Conservation (phyloP, 2,113 vertebrate species). For the Melospiza melodia region DNA sequence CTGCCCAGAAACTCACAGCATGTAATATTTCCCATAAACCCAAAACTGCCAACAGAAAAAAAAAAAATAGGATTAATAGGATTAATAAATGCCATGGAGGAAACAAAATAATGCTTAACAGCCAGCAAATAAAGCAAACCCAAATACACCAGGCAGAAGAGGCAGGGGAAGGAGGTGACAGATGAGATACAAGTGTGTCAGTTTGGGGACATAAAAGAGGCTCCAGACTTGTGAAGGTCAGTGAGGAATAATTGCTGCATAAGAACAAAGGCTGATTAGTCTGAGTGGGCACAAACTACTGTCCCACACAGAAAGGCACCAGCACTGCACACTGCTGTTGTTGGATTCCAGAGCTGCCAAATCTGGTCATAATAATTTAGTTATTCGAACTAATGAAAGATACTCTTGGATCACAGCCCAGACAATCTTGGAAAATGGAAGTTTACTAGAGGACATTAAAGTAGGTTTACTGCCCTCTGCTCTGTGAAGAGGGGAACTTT, state of each 20-base stretch:
- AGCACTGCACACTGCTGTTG: neutral
- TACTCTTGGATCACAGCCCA: slow-evolving; percentile 47
- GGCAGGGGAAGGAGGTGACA: neutral
- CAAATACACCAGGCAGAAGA: neutral
- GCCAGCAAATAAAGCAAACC: neutral
- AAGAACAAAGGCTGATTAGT: slow-evolving; percentile 18
- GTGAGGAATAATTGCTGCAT: slow-evolving; percentile 10
- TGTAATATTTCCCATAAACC: neutral
- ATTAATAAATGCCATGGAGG: neutral
- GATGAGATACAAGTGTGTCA: neutral
- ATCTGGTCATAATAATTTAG: slow-evolving; percentile 61
- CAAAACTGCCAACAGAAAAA: neutral
- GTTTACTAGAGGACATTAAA: slow-evolving; percentile 42
- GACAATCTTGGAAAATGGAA: slow-evolving; percentile 56
- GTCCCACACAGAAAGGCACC: neutral
- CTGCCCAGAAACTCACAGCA: neutral
- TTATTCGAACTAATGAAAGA: slow-evolving; percentile 62
- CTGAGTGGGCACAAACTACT: neutral
- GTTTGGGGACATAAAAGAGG: neutral
- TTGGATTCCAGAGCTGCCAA: slow-evolving; percentile 43
- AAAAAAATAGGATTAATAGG: neutral
- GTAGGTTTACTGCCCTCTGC: slow-evolving; percentile 20
- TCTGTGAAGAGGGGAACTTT: neutral
- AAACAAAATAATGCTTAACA: neutral
- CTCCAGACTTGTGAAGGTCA: neutral